Base-by-base conservation (phyloP, 2,797 vertebrate genomes). In the Mus spretus region DNA sequence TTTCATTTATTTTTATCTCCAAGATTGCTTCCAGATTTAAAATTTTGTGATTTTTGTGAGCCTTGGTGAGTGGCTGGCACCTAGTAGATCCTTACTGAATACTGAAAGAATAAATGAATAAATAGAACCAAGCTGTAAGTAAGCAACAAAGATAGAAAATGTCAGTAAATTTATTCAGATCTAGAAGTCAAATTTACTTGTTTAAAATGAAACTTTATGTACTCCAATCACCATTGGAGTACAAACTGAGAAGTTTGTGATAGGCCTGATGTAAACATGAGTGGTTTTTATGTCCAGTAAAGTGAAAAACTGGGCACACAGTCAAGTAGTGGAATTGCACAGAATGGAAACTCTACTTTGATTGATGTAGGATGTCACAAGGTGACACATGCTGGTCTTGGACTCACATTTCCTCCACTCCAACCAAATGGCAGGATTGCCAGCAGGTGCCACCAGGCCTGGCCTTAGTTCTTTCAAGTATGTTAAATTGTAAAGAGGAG, bases 11-110 rank as follows among this genome's bases (percentile, higher is more conserved):
- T 91, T 86, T 91, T 80, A 47, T 90, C 22, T 92, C 8, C 6
- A 94, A 89, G 72, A 70, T 96, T 93, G 53, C 70, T 80, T 92
- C 34, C 19, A 82, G 65, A 95, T 93, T 93, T 95, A 95, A 79
- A 92, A 53, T 92, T 90, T 84, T 93, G 20, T 77, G 55, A 47
- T 94, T 94, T 94, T 93, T 94, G 47, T 93, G 88, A 91, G 37
- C 63, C 26, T 94, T 5, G n/a, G 75, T 79, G 65, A 84, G 31
- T 90, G 75, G 28, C 80, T 86, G n/a, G 20, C 44, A 87, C 22
- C 26, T 57, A 75, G n/a, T 83, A 90, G 94, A 95, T 96, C 40
- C 24, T 95, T 34, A 95, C 6, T 89, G 79, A 95, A 89, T 95
- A 93, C 87, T 96, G 44, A 92, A 95, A 95, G 63, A 90, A 84